Evolutionary conservation across 2,888 invertebrate species (phyloP).

Genomic region (Calephelis perditalis): DNA sequence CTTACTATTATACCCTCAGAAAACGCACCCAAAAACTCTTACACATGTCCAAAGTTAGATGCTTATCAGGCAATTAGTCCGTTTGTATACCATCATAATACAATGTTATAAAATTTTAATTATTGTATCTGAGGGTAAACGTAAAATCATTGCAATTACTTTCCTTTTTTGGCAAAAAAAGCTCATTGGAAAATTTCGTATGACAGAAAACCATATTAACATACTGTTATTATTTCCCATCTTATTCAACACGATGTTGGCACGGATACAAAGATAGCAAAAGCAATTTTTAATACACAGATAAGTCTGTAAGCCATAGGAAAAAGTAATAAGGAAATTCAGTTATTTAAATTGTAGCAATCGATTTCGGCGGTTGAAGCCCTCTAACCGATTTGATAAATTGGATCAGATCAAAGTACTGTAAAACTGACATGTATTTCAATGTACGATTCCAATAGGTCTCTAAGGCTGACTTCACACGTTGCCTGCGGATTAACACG

Average conservation of each 20-base stretch:
- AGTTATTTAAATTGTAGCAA: too few relatives aligned
- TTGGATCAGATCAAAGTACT: background rate
- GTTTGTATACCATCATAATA: too few relatives aligned
- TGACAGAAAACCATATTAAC: background rate
- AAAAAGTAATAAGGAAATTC: too few relatives aligned
- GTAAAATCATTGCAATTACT: background rate
- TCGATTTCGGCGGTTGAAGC: too few relatives aligned
- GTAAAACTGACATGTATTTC: background rate
- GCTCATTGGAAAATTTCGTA: background rate
- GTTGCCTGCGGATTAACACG: too few relatives aligned
- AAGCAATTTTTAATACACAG: too few relatives aligned
- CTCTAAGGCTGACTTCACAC: background rate
- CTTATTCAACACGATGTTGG: background rate
- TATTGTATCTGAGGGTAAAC: background rate
- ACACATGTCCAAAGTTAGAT: too few relatives aligned
- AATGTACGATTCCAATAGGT: background rate
- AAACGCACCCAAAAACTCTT: too few relatives aligned
- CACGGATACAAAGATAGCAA: constrained; percentile 1
- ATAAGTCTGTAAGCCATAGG: too few relatives aligned
- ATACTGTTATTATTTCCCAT: background rate
- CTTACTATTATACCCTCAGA: too few relatives aligned
- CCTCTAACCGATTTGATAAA: too few relatives aligned
- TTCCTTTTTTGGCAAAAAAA: constrained; percentile 4
- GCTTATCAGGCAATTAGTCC: too few relatives aligned
- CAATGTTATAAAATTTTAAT: background rate